A percentile compares a stretch with the other conserved stretches of the same genome.
Evolutionary conservation across 2,888 invertebrate genomes (phyloP).

Genomic region (Lycaena phlaeas): DNA sequence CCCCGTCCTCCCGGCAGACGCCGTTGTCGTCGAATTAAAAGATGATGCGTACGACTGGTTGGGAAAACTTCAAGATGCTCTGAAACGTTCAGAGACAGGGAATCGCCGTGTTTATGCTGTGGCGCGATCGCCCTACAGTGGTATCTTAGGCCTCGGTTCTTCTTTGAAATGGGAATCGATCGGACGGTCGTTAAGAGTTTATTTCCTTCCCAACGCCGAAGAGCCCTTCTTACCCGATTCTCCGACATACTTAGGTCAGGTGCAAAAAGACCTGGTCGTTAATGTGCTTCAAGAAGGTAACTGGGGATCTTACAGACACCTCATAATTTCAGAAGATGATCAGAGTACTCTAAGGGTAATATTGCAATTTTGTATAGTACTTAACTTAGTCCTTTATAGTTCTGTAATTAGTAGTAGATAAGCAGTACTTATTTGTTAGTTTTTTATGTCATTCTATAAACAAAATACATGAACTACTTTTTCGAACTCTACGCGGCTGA

Average conservation of each 20-base stretch:
- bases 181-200: slow-evolving; percentile 81
- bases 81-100: slow-evolving; percentile 77
- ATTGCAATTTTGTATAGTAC: too few species aligned
- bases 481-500: slow-evolving; percentile 67
- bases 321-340: too few species aligned
- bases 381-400: too few species aligned
- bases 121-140: slow-evolving; percentile 78
- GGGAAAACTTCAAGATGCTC: slow-evolving; percentile 81
- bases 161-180: slow-evolving; percentile 93
- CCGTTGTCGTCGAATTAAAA: slow-evolving; percentile 76
- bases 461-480: too few species aligned
- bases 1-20: slow-evolving; percentile 42
- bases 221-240: slow-evolving; percentile 74
- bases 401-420: too few species aligned
- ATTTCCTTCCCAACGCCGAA: slow-evolving; percentile 78
- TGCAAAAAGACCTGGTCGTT: slow-evolving; percentile 84
- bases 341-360: too few species aligned
- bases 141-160: slow-evolving; percentile 90
- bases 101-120: slow-evolving; percentile 78
- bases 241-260: slow-evolving; percentile 74
- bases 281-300: slow-evolving; percentile 87
- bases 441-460: too few species aligned
- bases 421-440: too few species aligned
- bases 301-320: slow-evolving; percentile 92
- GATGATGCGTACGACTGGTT: slow-evolving; percentile 87